Percentiles rank a stretch among this genome's conserved stretches.
Evolutionary conservation across 1,140 invertebrate species (phyloP).

Genomic region (Drosophila kohkoa): DNA sequence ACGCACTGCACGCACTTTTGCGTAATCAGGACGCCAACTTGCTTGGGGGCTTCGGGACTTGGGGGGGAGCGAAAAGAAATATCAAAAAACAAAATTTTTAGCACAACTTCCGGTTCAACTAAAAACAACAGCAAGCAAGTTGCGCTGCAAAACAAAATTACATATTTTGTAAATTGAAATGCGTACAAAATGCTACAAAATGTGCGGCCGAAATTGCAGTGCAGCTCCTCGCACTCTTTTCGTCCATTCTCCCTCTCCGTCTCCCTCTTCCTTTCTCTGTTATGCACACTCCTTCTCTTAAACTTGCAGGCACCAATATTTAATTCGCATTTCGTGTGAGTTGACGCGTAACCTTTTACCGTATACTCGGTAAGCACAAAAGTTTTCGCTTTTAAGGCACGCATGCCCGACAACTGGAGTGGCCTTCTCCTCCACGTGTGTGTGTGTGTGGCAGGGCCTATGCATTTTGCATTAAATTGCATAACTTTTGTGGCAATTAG

Average conservation of each 20-base stretch:
- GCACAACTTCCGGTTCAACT: slow-evolving; percentile 61
- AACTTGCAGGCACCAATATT: slow-evolving; percentile 36
- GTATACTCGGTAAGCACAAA: slow-evolving; percentile 63
- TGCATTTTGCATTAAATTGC: slow-evolving; percentile 81
- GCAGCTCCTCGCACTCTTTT: neutral
- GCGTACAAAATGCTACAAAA: slow-evolving; percentile 68
- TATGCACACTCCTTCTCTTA: slow-evolving; percentile 8
- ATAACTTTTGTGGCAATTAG: slow-evolving; percentile 81
- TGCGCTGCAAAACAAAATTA: slow-evolving; percentile 1
- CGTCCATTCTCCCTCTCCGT: slow-evolving; percentile 7
- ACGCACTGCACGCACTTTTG: slow-evolving; percentile 79
- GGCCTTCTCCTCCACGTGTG: slow-evolving; percentile 14
- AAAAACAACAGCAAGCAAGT: slow-evolving; percentile 1
- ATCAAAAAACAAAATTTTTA: slow-evolving; percentile 29
- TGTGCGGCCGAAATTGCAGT: slow-evolving; percentile 33
- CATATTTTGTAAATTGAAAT: slow-evolving; percentile 39
- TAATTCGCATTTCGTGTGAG: slow-evolving; percentile 83
- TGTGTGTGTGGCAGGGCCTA: slow-evolving; percentile 15
- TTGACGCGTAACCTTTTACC: slow-evolving; percentile 79
- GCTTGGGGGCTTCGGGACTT: slow-evolving; percentile 16
- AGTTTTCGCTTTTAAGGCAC: slow-evolving; percentile 58
- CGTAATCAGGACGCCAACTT: slow-evolving; percentile 61
- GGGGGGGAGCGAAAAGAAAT: neutral
- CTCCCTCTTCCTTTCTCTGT: too few relatives aligned
- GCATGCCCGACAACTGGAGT: slow-evolving; percentile 42